phyloP scores from a whole-genome alignment of 2,888 invertebrate genomes.

The Lasius platythorax region DNA sequence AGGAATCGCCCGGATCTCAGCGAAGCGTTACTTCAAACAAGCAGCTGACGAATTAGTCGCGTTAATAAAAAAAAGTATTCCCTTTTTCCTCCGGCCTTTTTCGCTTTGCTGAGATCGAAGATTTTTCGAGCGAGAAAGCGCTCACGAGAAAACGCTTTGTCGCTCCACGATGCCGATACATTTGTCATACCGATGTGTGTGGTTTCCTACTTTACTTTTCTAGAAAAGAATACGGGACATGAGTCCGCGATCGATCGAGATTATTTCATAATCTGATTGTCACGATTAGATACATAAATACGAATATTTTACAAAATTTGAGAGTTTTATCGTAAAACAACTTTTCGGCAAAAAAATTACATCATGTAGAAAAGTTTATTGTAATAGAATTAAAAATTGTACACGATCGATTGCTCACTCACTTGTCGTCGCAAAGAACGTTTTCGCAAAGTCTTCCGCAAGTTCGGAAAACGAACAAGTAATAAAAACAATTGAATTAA shows the following conservation, averaged over 20 bases:
- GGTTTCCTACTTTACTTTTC: slow-evolving; percentile 57
- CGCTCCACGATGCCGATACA: slow-evolving; percentile 49
- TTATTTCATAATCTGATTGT: slow-evolving; percentile 1
- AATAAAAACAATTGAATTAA: background rate
- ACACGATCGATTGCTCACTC: slow-evolving; percentile 35
- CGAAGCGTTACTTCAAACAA: slow-evolving; percentile 13
- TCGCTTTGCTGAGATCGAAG: slow-evolving; percentile 58
- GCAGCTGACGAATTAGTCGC: slow-evolving; percentile 29
- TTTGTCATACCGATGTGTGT: slow-evolving; percentile 41
- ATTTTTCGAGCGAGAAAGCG: slow-evolving; percentile 48
- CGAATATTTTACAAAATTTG: background rate
- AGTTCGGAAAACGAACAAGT: background rate
- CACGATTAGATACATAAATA: background rate
- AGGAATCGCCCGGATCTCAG: slow-evolving; percentile 48
- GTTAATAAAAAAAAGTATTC: background rate
- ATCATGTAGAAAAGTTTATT: background rate
- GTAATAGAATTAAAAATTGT: background rate
- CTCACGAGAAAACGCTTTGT: slow-evolving; percentile 32
- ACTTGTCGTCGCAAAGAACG: slow-evolving; percentile 8
- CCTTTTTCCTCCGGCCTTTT: background rate
- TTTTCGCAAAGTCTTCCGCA: slow-evolving; percentile 56
- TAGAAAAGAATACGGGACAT: slow-evolving; percentile 24
- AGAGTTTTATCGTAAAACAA: background rate
- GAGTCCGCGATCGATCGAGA: slow-evolving; percentile 54
- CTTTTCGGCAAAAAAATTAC: background rate